phyloP scores from a whole-genome alignment of 2,113 vertebrate species.

The Uria lomvia region DNA sequence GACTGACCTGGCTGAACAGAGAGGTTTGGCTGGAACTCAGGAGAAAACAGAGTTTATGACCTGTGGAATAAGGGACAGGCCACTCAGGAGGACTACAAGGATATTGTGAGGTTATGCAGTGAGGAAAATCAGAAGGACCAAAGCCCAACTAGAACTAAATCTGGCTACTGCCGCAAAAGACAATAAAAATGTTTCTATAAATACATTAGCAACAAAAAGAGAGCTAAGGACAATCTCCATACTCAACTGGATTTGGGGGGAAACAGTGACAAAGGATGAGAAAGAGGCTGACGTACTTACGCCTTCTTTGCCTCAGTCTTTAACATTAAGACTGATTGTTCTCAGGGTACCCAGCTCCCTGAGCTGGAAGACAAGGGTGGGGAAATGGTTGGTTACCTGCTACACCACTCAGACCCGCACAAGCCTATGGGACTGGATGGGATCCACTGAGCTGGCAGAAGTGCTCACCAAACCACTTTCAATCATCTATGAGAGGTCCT shows the following conservation, averaged over 20 bases:
- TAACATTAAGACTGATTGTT: background rate
- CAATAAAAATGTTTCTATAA: background rate
- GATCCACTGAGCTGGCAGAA: background rate
- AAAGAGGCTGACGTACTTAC: background rate
- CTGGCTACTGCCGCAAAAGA: background rate
- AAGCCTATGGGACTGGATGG: background rate
- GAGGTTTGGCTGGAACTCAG: background rate
- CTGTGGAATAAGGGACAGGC: background rate
- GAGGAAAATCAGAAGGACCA: background rate
- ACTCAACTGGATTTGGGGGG: background rate
- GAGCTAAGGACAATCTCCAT: background rate
- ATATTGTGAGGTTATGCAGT: background rate
- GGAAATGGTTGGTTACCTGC: background rate
- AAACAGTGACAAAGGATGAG: background rate
- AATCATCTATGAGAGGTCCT: background rate
- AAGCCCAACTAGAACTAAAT: background rate
- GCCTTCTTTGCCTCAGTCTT: background rate
- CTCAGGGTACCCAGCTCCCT: background rate
- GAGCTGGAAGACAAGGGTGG: background rate
- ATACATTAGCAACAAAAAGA: background rate
- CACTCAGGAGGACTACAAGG: background rate
- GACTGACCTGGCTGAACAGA: background rate
- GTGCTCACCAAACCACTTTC: background rate
- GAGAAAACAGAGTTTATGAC: background rate
- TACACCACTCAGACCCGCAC: background rate